Evolutionary conservation across 2,888 invertebrate genomes (phyloP).

Genomic region (Lysandra bellargus): DNA sequence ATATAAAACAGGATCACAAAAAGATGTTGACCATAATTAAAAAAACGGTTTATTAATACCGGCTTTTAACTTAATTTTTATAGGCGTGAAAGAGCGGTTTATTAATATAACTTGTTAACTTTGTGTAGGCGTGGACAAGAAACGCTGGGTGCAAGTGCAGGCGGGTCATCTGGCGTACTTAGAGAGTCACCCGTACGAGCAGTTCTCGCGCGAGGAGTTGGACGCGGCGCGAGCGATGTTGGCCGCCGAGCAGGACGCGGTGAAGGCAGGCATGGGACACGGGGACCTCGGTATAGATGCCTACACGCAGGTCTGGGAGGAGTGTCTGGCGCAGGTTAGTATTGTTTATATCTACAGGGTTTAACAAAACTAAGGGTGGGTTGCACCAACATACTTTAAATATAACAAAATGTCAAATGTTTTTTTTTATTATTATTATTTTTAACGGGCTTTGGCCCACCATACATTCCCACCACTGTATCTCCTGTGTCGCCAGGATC

Average conservation of each 20-base stretch:
- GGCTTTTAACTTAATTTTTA: no score
- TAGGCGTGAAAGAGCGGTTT: no score
- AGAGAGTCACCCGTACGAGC: conserved; percentile 92
- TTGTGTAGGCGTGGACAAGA: conserved; percentile 67
- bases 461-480: no score
- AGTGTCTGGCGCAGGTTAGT: conserved; percentile 92
- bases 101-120: neutral
- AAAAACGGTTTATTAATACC: no score
- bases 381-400: no score
- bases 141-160: conserved; percentile 80
- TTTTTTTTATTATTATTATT: no score
- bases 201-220: conserved; percentile 85
- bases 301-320: conserved; percentile 98
- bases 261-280: conserved; percentile 96
- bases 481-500: no score
- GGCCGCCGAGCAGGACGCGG: conserved; percentile 91
- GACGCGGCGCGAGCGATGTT: conserved; percentile 83
- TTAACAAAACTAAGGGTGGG: no score
- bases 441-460: no score
- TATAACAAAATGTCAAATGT: no score
- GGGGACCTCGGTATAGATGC: conserved; percentile 95
- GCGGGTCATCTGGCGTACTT: conserved; percentile 89
- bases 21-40: no score
- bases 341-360: neutral
- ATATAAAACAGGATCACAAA: no score